Base-by-base conservation (phyloP, 2,888 invertebrate species). In the Petrolisthes manimaculis region DNA sequence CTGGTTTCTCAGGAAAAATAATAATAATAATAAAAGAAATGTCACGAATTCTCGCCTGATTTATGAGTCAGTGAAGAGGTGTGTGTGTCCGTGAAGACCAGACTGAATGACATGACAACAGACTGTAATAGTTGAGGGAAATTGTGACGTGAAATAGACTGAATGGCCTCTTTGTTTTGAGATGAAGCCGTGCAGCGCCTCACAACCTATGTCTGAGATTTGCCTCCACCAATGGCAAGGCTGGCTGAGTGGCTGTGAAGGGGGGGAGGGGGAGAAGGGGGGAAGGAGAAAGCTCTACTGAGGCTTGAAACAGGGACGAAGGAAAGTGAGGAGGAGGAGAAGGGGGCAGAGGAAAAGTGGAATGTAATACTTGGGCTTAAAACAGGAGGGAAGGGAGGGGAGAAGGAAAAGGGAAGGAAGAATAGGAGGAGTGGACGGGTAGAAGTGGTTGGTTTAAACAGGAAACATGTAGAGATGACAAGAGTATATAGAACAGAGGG, bases 121-220 rank as follows among this genome's bases (percentile, higher is more conserved):
- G 37, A 37, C 37, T 37, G 37, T 37, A 37, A 37, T 37, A 1
- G 37, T 37, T 37, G 37, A 37, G 37, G 37, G 37, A 37, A 37
- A 37, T 1, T 37, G 37, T 37, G 37, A 37, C 37, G 37, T 37
- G 2, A 77, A 77, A 77, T 12, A 3, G 9, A 77, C 77, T 18
- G 51, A 51, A 21, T n/a, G 37, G 37, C 77, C 14, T 51, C 37
- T 3, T 21, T 77, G 14, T 77, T 37, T 5, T 77, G 77, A 18
- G 37, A 14, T 5, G 86, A 86, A 86, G 86, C 80, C 86, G 21
- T 3, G 9, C 54, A 86, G 81, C 74, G 86, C 51, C 80, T 61
- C 86, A 37, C 75, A 86, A 86, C 86, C 86, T 86, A 80, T 80
- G 80, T 56, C 86, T 54, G 81, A 75, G 81, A 81, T 81, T 86